Evolutionary conservation across 2,888 invertebrate species (phyloP), one percentile per base, ranked within the genome.

Genomic region (Lochmaea capreae): DNA sequence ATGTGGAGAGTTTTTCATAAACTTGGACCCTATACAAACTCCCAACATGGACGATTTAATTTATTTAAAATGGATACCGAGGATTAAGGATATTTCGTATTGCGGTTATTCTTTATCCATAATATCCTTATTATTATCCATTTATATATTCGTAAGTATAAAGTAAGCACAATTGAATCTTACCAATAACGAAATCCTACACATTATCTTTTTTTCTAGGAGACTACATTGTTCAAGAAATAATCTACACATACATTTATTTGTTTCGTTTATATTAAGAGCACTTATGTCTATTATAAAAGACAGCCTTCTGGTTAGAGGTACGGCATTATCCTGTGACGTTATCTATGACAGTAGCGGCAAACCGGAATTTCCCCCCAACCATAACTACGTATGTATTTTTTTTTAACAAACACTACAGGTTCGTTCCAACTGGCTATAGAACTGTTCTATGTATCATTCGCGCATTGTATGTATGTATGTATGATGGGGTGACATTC

Each of bases 141-240:
- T 90, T 80, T 81, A 87, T 77, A 87, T 91, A 75, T 88, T 91
- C 70, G 85, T 88, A 49, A 85, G 87, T 54, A 88, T 90, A 73
- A 90, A 89, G 91, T 90, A 86, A 81, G 80, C 67, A 59, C 14
- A 12, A 3, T 12, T 14, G 4, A 12, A 46, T 11, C 46, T 0
- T 46, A 4, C 46, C 46, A 46, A 46, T 67, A 46, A 73, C 49
- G 26, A 57, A 16, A 8, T 33, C 33, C 8, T 33, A 8, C 33
- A 8, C 33, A 33, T 8, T 26, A 26, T 33, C 65, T 77, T 73
- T 67, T 43, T 10, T 84, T 84, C 57, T 83, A 93, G 92, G 82
- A 90, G 90, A 79, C 85, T 93, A 39, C 88, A 91, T 78, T 93
- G 92, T 83, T 90, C 92, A 0, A 86, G 92, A 75, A 93, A 93